phyloP scores from a whole-genome alignment of 2,888 invertebrate species.

The Epirrhoe tristata region DNA sequence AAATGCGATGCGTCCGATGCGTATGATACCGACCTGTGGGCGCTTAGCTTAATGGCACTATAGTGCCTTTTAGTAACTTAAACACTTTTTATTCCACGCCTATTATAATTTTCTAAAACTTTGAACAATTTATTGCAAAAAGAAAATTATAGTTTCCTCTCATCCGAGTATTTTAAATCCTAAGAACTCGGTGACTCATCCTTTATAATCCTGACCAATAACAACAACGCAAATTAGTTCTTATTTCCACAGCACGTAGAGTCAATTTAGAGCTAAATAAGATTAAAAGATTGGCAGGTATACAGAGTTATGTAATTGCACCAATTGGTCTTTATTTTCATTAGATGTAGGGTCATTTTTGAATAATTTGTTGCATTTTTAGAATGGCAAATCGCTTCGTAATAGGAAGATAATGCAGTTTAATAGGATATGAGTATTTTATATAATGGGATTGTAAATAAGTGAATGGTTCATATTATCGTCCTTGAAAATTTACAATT shows the following conservation, averaged over 20 bases:
- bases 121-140: slow-evolving; percentile 25
- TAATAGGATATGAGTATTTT: slow-evolving; percentile 34
- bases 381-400: slow-evolving; percentile 45
- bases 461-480: slow-evolving; percentile 9
- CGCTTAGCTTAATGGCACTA: not conserved
- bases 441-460: slow-evolving; percentile 10
- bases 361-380: slow-evolving; percentile 32
- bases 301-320: slow-evolving; percentile 24
- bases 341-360: slow-evolving; percentile 39
- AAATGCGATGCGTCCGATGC: too few relatives aligned
- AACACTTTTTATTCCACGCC: not conserved
- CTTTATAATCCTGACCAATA: slow-evolving; percentile 32
- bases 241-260: slow-evolving; percentile 1
- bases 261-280: slow-evolving; percentile 3
- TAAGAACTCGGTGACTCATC: slow-evolving; percentile 40
- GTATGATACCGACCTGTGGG: too few relatives aligned
- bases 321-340: slow-evolving; percentile 35
- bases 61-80: not conserved
- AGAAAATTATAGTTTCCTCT: slow-evolving; percentile 25
- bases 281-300: slow-evolving; percentile 6
- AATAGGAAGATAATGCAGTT: slow-evolving; percentile 40
- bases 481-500: slow-evolving; percentile 4
- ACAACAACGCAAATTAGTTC: slow-evolving; percentile 12
- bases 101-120: slow-evolving; percentile 16
- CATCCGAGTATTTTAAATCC: slow-evolving; percentile 33